Evolutionary conservation across 2,797 vertebrate genomes (phyloP).

Genomic region (Cynopterus sphinx): DNA sequence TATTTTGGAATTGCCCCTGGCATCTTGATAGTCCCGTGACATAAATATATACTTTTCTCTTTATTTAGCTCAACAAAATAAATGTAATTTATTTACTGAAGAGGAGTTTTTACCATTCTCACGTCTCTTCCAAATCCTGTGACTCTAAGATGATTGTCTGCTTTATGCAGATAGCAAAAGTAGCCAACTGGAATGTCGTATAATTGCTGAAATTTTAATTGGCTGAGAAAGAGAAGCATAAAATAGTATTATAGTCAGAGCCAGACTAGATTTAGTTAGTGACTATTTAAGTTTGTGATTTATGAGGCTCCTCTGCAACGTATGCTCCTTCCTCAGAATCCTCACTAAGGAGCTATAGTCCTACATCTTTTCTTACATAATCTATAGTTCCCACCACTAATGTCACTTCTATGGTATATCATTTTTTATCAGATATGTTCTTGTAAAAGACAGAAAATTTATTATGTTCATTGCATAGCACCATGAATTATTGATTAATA

Average conservation of each 20-base stretch:
- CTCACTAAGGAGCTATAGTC: background rate
- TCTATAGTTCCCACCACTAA: background rate
- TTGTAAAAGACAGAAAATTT: background rate
- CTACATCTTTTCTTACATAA: background rate
- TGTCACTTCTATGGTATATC: background rate
- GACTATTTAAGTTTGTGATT: conserved; percentile 34
- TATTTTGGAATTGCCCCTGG: background rate
- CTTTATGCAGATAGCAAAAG: conserved; percentile 58
- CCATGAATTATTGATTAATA: background rate
- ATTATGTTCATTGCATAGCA: background rate
- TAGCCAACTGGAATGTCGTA: conserved; percentile 46
- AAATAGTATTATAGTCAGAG: conserved; percentile 44
- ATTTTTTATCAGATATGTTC: background rate
- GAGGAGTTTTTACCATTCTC: conserved; percentile 1
- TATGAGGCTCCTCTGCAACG: background rate
- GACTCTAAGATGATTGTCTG: conserved; percentile 49
- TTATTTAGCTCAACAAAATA: background rate
- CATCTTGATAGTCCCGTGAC: background rate
- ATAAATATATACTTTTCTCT: background rate
- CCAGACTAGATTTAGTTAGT: conserved; percentile 11
- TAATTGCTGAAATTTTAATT: conserved; percentile 66
- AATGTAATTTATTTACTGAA: background rate
- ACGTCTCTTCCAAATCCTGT: conserved; percentile 6
- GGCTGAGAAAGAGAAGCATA: conserved; percentile 41
- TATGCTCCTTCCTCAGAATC: background rate